Base-by-base conservation (phyloP, 92 coral and sea anemone species). In the Epizoanthus rinbou region DNA sequence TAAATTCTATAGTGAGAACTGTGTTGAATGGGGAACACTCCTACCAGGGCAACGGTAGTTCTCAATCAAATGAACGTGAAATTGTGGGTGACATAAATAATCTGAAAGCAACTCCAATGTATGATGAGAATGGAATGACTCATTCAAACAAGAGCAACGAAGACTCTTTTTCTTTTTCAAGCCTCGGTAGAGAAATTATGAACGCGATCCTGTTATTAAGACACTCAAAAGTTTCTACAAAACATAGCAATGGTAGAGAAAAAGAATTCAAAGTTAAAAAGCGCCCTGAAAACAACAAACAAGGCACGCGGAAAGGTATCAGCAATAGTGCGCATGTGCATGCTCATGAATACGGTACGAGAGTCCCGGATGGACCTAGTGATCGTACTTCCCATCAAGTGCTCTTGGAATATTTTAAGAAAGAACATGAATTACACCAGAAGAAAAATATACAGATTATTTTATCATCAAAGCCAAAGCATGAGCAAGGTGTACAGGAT, bases 321-420 rank as follows among this genome's bases (percentile, higher is more conserved):
- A 0, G 31, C 25, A 78, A 19, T 59, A 18, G 5, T 14, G 53
- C 70, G 8, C 58, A 21, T 14, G 53, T 58, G 8, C 58, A 21
- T 22, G 28, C 71, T 41, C 82, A 18, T 23, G 50, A 58, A 22
- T 22, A 78, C 17, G 15, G 64, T 23, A 22, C 37, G 11, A 41
- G 58, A 35, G 71, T 19, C 24, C 53, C 39, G 35, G 25, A 62
- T 60, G 41, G 7, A 5, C 24, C 17, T 59, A 64, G 59, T 6
- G 75, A 86, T 63, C 76, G 86, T 2, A 80, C 69, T 41, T 81
- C 92, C 28, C 87, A 80, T 62, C 89, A 86, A 69, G 72, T 93
- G 50, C 84, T 93, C 9, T 56, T 93, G 88, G 85, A 84, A 16
- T 93, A 93, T 79, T 93, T 93, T 50, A 82, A 83, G 56, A 91